These are phyloP conservation scores for Mythimna pallens DNA, from an alignment of 2,888 invertebrate genomes.

Conservation along the genomic window DNA sequence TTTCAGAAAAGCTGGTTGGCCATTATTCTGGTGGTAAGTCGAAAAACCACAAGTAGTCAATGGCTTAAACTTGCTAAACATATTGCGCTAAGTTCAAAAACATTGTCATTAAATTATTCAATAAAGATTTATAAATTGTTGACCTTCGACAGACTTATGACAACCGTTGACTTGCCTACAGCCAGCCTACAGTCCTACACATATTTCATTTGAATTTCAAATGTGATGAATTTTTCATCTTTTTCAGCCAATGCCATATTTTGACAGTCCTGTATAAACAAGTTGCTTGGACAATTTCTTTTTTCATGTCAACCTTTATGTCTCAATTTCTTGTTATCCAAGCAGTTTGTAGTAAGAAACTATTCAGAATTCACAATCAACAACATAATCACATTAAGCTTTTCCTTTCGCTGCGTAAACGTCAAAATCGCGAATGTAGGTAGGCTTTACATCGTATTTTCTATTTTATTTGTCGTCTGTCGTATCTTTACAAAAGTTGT, in stretches of 20 bases:
- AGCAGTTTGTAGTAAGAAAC: slow-evolving; percentile 34
- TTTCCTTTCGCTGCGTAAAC: slow-evolving; percentile 29
- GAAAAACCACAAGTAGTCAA: slow-evolving; percentile 65
- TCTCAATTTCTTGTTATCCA: neutral
- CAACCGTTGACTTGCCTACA: slow-evolving; percentile 4
- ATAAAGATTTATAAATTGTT: slow-evolving; percentile 9
- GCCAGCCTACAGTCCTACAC: neutral
- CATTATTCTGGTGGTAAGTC: slow-evolving; percentile 87
- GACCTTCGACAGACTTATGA: slow-evolving; percentile 32
- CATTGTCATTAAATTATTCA: slow-evolving; percentile 43
- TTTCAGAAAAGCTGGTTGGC: slow-evolving; percentile 87
- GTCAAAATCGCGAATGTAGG: slow-evolving; percentile 28
- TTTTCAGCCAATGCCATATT: slow-evolving; percentile 26
- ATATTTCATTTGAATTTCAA: slow-evolving; percentile 42
- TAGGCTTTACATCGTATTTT: slow-evolving; percentile 19
- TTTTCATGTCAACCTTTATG: neutral
- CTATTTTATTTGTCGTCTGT: slow-evolving; percentile 1
- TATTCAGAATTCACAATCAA: slow-evolving; percentile 21
- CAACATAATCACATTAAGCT: slow-evolving; percentile 44
- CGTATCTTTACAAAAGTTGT: slow-evolving; percentile 4
- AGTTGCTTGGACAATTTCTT: slow-evolving; percentile 43
- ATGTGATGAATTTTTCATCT: slow-evolving; percentile 18
- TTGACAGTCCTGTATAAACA: slow-evolving; percentile 22
- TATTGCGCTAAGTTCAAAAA: slow-evolving; percentile 57
- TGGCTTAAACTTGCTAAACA: slow-evolving; percentile 63